Evolutionary conservation across 2,113 vertebrate genomes (phyloP), one percentile per base, ranked within the genome.

Genomic region (Oreochromis spilurus): DNA sequence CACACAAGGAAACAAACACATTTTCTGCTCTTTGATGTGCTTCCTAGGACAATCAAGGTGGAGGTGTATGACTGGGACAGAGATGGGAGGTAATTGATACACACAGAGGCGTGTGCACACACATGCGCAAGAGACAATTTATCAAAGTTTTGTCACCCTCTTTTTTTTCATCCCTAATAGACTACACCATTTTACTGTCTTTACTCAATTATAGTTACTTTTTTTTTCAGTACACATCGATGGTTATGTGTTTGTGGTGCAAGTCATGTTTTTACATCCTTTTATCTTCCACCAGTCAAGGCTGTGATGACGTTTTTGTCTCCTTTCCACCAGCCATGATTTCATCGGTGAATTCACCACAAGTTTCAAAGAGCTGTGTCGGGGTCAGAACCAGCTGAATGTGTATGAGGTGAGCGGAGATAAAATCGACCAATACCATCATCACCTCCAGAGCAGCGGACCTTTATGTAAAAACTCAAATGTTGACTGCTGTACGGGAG

Each of bases 291-390:
- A 17, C 21, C 17, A 7, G 24, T 88, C 14, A 83, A 26, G 10
- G 3, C 21, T 80, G 6, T 85, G n/a, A 87, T 79, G 50, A 31
- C 50, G 2, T 84, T 78, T 55, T 53, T 89, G 38, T 87, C 55
- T 86, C 34, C 81, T 31, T 31, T 62, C 48, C 89, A 92, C 2
- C 95, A 99, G 98, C 95, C 98, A 99, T 0, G 98, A 99, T 92
- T 99, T 99, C 96, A 99, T 99, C 2, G 98, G 98, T 3, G 98
- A 99, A 94, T 99, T 99, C 93, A 98, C 97, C 87, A 98, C 97
- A 82, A 99, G 97, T 95, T 99, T 97, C 96, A 96, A 97, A 91
- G 98, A 98, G 81, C 95, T 99, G 84, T 97, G 98, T 4, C 96
- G 97, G 1, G 97, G 98, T 13, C 97, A 98, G 92, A 98, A 95